Base-by-base conservation (phyloP, 2,888 invertebrate species). In the Hymenopus coronatus region DNA sequence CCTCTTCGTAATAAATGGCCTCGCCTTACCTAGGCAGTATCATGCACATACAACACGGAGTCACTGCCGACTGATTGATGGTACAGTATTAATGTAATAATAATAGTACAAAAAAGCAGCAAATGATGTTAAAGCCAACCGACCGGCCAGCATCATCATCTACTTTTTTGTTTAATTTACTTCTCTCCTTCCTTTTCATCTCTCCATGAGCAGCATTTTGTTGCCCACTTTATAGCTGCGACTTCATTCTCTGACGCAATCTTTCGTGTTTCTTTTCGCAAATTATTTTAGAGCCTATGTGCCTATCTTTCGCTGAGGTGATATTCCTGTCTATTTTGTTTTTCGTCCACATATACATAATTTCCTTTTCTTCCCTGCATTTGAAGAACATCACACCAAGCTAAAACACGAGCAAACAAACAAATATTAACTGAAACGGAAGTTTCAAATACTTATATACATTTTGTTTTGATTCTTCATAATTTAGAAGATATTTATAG, bases 41-140 rank as follows among this genome's bases (percentile, higher is more conserved):
- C 54, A 70, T 20, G 20, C 20, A 70, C 54, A 70, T 70, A 70
- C 54, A 70, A 70, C 15, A 15, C 20, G 25, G 20, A 70, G 54
- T 70, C 54, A 15, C 54, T 70, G 54, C 54, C 15, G 84, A 27
- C 85, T 85, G 85, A 85, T 28, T 46, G 85, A 85, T 85, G 85
- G 85, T 85, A 40, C 14, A 46, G 85, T 85, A 85, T 85, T 85
- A 46, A 85, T 85, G 28, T 27, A 40, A 85, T 46, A 85, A 85
- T 46, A 85, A 85, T 70, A 70, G 54, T 70, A 70, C 54, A 70
- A 70, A 70, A 70, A 70, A 70, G 54, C 54, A 70, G 54, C 54
- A 70, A 70, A 70, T 70, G 54, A 70, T 70, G 54, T 70, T 70
- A 70, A 70, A 70, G 54, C 20, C 54, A 70, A 20, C 54, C 54